Evolutionary conservation across 2,113 vertebrate genomes (phyloP).

Genomic region (Paralichthys olivaceus): DNA sequence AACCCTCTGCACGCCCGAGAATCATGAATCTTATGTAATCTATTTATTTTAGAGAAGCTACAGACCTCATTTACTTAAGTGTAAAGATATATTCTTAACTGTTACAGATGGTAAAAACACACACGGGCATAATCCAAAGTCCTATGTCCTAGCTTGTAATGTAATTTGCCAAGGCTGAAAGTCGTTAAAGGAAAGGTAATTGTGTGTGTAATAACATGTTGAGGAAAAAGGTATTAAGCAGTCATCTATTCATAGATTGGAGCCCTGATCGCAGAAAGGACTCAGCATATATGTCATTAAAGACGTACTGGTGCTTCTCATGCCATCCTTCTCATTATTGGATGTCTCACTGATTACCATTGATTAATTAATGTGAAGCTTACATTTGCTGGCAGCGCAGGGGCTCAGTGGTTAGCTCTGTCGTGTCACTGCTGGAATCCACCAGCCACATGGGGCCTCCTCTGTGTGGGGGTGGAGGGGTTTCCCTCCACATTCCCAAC

Average conservation of each 20-base stretch:
- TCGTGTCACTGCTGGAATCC: slow-evolving; percentile 13
- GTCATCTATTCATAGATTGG: slow-evolving; percentile 14
- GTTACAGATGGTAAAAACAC: neutral
- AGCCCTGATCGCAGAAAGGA: slow-evolving; percentile 20
- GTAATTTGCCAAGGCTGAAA: slow-evolving; percentile 23
- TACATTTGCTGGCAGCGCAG: slow-evolving; percentile 11
- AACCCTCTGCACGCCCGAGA: slow-evolving; percentile 9
- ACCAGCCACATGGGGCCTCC: neutral
- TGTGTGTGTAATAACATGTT: slow-evolving; percentile 49
- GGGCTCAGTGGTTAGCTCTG: slow-evolving; percentile 17
- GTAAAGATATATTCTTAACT: neutral
- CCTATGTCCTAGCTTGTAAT: slow-evolving; percentile 17
- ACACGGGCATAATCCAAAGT: slow-evolving; percentile 1
- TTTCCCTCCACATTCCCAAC: neutral
- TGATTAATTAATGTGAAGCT: slow-evolving; percentile 27
- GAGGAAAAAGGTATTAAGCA: slow-evolving; percentile 14
- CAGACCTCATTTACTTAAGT: neutral
- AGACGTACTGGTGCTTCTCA: slow-evolving; percentile 17
- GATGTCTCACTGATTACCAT: slow-evolving; percentile 23
- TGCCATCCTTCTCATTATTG: slow-evolving; percentile 17
- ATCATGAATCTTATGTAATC: neutral
- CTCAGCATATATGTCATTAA: slow-evolving; percentile 28
- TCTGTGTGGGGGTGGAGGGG: neutral
- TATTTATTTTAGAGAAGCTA: neutral
- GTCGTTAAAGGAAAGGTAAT: slow-evolving; percentile 41